Conservation (phyloP, 2,888 invertebrate genomes). For the Nomada hirtipes region DNA sequence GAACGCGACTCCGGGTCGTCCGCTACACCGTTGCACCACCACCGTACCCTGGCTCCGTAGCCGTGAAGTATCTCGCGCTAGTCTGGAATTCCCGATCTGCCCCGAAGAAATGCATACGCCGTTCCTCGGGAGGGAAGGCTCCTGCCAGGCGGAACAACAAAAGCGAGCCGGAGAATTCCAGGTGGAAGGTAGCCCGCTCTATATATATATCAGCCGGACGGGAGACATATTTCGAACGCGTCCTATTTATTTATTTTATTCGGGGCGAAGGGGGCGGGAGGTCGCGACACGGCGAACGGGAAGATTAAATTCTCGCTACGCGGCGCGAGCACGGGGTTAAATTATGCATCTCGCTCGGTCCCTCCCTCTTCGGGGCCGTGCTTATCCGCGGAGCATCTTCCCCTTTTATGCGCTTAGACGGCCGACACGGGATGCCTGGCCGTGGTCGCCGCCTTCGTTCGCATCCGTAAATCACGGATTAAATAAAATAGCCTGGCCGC, state of each 20-base stretch:
- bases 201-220: slow-evolving; percentile 79
- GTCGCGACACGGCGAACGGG: slow-evolving; percentile 38
- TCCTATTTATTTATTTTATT: slow-evolving; percentile 79
- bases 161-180: slow-evolving; percentile 68
- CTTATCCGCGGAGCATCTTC: slow-evolving; percentile 80
- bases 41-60: neutral
- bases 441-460: slow-evolving; percentile 61
- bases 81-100: slow-evolving; percentile 66
- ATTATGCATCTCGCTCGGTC: slow-evolving; percentile 80
- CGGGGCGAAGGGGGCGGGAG: slow-evolving; percentile 45
- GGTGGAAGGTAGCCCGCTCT: slow-evolving; percentile 70
- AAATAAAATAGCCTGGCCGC: slow-evolving; percentile 77
- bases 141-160: slow-evolving; percentile 53
- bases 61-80: slow-evolving; percentile 57
- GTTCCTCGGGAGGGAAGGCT: neutral
- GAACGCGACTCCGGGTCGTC: neutral
- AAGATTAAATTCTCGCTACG: slow-evolving; percentile 78
- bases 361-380: slow-evolving; percentile 63
- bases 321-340: slow-evolving; percentile 73
- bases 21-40: neutral
- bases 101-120: slow-evolving; percentile 52
- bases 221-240: slow-evolving; percentile 78
- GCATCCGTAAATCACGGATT: slow-evolving; percentile 80
- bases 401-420: slow-evolving; percentile 59
- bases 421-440: slow-evolving; percentile 65